Conservation (phyloP, 1,140 invertebrate species). For the Nymphalis io region DNA sequence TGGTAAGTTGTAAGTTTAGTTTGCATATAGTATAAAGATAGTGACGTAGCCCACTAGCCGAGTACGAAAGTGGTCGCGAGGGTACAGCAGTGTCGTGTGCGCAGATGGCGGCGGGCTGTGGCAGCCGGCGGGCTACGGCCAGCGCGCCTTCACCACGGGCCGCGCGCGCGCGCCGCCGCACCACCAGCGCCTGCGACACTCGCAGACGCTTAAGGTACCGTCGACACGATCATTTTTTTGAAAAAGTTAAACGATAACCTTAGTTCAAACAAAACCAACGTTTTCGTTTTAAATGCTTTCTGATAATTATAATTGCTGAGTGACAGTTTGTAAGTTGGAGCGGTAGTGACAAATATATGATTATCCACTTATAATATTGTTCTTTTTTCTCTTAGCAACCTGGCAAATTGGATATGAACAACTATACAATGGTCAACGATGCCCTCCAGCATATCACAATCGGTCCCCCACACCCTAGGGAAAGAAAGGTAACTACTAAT, state of each 20-base stretch:
- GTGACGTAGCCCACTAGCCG: neutral
- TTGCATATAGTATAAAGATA: neutral
- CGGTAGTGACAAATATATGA: too few species aligned
- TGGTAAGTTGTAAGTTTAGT: neutral
- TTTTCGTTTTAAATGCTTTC: too few species aligned
- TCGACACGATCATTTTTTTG: neutral
- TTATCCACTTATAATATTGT: neutral
- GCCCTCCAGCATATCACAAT: constrained; percentile 86
- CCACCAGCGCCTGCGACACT: constrained; percentile 83
- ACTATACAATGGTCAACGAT: constrained; percentile 93
- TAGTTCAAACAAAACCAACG: too few species aligned
- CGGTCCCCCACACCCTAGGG: constrained; percentile 81
- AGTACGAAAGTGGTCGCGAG: neutral
- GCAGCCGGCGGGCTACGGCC: constrained; percentile 81
- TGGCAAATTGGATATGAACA: constrained; percentile 94
- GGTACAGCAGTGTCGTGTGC: neutral
- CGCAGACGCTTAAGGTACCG: constrained; percentile 89
- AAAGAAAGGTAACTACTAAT: constrained; percentile 65
- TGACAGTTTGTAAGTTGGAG: too few species aligned
- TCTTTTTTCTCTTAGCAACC: constrained; percentile 84
- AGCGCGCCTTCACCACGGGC: constrained; percentile 92
- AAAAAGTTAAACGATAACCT: too few species aligned
- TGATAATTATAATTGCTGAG: too few species aligned
- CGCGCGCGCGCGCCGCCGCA: constrained; percentile 77
- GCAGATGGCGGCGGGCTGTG: constrained; percentile 75